Evolutionary conservation across 2,888 invertebrate species (phyloP), one percentile per base, ranked within the genome.

Genomic region (Caenorhabditis plicata): DNA sequence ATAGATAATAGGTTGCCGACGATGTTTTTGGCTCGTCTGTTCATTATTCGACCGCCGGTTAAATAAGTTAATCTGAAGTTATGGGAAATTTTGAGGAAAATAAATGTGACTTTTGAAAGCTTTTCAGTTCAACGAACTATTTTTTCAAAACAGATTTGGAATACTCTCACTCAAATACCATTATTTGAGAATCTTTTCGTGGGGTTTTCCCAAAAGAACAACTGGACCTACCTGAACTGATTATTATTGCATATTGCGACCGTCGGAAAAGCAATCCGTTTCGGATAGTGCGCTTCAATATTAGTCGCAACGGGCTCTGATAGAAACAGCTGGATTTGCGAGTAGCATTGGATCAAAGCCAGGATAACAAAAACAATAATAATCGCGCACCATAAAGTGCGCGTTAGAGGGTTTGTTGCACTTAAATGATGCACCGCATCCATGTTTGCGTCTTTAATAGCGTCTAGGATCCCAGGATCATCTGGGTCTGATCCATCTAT

Each of bases 191-290:
- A 36, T n/a, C n/a, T n/a, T n/a, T n/a, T n/a, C n/a, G n/a, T n/a
- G n/a, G n/a, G n/a, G n/a, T n/a, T n/a, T n/a, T n/a, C n/a, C n/a
- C 7, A 15, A 31, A 41, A 19, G n/a, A n/a, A n/a, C n/a, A n/a
- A n/a, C n/a, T n/a, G n/a, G n/a, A n/a, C n/a, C n/a, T 23, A 74
- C 69, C 78, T 62, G 63, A 74, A 77, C 45, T 79, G 78, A 68
- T 78, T 78, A 54, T 76, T 78, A 49, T 78, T 78, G 58, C 78
- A 78, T 42, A 78, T 68, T 9, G 78, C 78, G 2, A 78, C 74
- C 15, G 71, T 63, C 8, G 78, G 78, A 44, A 78, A 80, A 11
- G 72, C 46, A 31, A 80, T 68, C 35, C 68, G 64, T n/a, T 48
- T 48, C 8, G 78, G 78, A 51, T 78, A 78, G 40, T 74, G 71